Conservation (phyloP, 2,797 vertebrate species). For the Labeo calbasu region DNA sequence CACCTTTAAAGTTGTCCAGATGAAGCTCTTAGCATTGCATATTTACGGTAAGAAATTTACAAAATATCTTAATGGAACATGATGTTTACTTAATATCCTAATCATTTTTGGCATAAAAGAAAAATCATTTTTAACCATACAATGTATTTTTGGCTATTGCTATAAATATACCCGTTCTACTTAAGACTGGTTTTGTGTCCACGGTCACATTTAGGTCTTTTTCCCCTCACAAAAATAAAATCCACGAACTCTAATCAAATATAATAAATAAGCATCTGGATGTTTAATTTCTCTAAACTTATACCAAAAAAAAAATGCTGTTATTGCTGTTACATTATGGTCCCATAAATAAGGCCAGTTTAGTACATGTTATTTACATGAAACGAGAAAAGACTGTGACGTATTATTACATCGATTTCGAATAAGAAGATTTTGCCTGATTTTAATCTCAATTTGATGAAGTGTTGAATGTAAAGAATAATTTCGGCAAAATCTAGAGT, state of each 20-base stretch:
- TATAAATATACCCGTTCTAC: too few species aligned
- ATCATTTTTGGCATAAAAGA: too few species aligned
- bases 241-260: background rate
- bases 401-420: background rate
- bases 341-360: background rate
- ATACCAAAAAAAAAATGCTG: background rate
- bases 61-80: too few species aligned
- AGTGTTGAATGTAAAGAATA: background rate
- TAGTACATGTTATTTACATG: slow-evolving; percentile 13
- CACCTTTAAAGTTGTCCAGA: too few species aligned
- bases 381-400: background rate
- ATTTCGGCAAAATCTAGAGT: background rate
- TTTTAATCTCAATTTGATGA: background rate
- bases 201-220: background rate
- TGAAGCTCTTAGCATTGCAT: too few species aligned
- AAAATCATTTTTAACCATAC: too few species aligned
- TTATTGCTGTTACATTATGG: slow-evolving; percentile 17
- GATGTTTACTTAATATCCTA: too few species aligned
- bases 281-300: background rate
- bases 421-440: background rate
- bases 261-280: slow-evolving; percentile 30
- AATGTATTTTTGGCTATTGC: too few species aligned
- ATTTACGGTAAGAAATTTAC: too few species aligned
- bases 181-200: too few species aligned
- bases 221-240: background rate